Conservation (phyloP, 2,888 invertebrate species). For the Brachylomia viminalis region DNA sequence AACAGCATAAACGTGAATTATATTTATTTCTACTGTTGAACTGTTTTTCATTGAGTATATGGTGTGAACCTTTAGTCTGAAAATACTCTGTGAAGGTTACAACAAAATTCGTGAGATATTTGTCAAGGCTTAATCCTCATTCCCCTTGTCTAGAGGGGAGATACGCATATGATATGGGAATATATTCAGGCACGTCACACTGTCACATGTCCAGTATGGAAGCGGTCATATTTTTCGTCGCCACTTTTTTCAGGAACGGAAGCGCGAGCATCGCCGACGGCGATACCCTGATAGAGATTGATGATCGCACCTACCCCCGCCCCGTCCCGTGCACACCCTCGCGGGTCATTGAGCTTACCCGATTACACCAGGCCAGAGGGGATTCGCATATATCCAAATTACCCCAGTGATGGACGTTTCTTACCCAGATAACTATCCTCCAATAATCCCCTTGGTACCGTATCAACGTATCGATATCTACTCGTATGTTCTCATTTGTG, state of each 20-base stretch:
- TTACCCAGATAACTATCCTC: conserved; percentile 82
- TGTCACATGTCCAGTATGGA: conserved; percentile 76
- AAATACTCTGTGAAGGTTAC: not conserved
- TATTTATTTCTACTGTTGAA: conserved; percentile 9
- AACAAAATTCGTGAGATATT: conserved; percentile 28
- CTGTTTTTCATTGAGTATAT: conserved; percentile 12
- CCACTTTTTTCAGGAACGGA: conserved; percentile 80
- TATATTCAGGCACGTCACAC: conserved; percentile 62
- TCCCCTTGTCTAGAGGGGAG: conserved; percentile 40
- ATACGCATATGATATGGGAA: conserved; percentile 55
- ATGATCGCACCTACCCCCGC: conserved; percentile 79
- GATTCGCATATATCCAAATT: conserved; percentile 90
- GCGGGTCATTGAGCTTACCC: conserved; percentile 85
- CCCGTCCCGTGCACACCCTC: conserved; percentile 67
- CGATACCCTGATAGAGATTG: conserved; percentile 88
- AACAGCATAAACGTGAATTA: not conserved
- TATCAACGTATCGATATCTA: conserved; percentile 62
- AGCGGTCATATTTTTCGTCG: conserved; percentile 85
- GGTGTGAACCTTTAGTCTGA: not conserved
- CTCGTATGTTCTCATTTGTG: conserved; percentile 54
- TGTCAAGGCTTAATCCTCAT: conserved; percentile 45
- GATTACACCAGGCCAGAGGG: conserved; percentile 84
- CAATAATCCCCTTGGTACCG: conserved; percentile 73
- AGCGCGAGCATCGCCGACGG: conserved; percentile 76
- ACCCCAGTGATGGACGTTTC: conserved; percentile 88